These are phyloP conservation scores for Acrocephalus scirpaceus DNA, from an alignment of 2,797 vertebrate genomes.

Conservation along the genomic window DNA sequence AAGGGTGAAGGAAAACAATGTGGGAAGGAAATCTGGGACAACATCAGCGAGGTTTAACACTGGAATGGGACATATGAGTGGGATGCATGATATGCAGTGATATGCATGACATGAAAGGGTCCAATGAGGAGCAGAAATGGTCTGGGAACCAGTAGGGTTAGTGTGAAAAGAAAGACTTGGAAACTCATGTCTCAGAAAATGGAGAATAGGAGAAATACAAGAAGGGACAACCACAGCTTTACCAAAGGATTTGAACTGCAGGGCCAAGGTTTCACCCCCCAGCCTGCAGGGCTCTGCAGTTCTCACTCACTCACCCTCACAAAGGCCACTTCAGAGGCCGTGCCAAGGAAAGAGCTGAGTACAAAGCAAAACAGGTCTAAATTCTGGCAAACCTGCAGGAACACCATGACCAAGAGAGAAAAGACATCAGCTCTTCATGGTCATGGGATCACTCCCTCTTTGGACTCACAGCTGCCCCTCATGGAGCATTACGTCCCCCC, in stretches of 20 bases:
- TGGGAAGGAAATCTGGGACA: neutral
- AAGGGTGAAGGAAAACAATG: neutral
- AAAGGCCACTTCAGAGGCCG: neutral
- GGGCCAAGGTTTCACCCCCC: neutral
- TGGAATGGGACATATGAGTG: neutral
- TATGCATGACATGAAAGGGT: neutral
- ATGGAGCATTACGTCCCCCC: accelerated
- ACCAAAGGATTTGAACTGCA: neutral
- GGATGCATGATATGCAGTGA: neutral
- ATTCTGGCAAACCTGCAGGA: neutral
- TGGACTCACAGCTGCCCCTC: neutral
- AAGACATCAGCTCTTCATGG: neutral
- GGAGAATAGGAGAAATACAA: neutral
- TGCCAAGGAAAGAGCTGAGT: neutral
- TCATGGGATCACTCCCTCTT: neutral
- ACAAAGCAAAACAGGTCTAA: neutral
- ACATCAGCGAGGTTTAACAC: neutral
- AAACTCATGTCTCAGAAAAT: neutral
- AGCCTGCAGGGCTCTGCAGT: neutral
- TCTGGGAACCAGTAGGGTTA: neutral
- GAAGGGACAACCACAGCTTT: neutral
- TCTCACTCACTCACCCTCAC: neutral
- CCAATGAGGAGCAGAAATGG: neutral
- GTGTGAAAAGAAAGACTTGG: neutral
- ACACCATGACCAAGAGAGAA: neutral